Evolutionary conservation across 1,140 invertebrate species (phyloP).

Genomic region (Saccostrea glomerata): DNA sequence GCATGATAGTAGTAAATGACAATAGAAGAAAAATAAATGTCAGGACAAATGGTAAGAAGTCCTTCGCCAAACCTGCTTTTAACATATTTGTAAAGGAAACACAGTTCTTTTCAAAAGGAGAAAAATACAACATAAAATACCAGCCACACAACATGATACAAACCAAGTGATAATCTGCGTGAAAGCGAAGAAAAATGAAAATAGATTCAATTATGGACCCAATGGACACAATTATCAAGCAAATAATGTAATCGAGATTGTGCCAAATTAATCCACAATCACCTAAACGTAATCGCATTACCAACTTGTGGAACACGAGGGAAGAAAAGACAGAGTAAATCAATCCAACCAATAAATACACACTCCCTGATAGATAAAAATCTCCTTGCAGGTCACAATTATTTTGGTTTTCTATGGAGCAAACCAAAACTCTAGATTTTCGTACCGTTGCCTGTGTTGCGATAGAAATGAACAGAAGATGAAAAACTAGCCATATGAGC

Average conservation of each 20-base stretch:
- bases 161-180: slow-evolving; percentile 42
- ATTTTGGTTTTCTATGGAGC: not conserved
- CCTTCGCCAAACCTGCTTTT: slow-evolving; percentile 56
- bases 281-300: not conserved
- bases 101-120: slow-evolving; percentile 51
- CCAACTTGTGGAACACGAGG: not conserved
- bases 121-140: slow-evolving; percentile 61
- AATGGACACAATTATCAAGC: not conserved
- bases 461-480: slow-evolving; percentile 51
- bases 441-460: slow-evolving; percentile 31
- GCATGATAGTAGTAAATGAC: slow-evolving; percentile 66
- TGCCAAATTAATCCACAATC: not conserved
- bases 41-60: slow-evolving; percentile 58
- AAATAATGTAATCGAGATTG: not conserved
- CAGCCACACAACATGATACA: slow-evolving; percentile 58
- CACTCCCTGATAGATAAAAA: not conserved
- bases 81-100: slow-evolving; percentile 64
- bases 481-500: slow-evolving; percentile 54
- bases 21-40: slow-evolving; percentile 59
- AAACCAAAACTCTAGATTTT: not conserved
- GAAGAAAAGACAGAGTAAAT: not conserved
- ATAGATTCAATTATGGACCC: not conserved
- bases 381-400: not conserved
- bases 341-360: not conserved
- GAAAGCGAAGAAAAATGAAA: not conserved